Evolutionary conservation across 2,888 invertebrate species (phyloP), one percentile per base, ranked within the genome.

Genomic region (Coremacera marginata): DNA sequence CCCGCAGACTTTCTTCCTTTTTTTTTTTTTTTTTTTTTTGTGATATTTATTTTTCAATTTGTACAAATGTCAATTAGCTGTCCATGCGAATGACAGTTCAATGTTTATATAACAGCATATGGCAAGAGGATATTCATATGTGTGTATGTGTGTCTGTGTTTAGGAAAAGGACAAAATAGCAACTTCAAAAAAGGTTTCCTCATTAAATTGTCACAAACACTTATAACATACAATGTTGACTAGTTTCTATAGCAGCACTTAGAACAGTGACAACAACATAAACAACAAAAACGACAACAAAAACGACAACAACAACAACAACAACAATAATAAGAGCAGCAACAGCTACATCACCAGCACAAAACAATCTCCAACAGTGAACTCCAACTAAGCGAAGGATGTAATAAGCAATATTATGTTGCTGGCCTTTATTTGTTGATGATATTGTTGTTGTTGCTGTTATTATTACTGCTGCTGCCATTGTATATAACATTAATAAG

Each of bases 201-300:
- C 65, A 71, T 76, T 71, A 72, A 77, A 72, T 57, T 77, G 77
- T 77, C 77, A 72, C 57, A 68, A 72, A 73, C 67, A 74, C 52
- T 72, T 37, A 49, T 51, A 27, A 73, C 16, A n/a, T 27, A 71
- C 27, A 44, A 63, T 65, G 65, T 65, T 57, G 37, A 44, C 68
- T 55, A 60, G 55, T 67, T 16, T 31, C 25, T 51, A 11, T 52
- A 49, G 31, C 37, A 55, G 31, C 67, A 37, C 16, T 19, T 25
- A 16, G 16, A 25, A 22, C 11, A 65, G 22, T 19, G 5, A 51
- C 19, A 63, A 51, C n/a, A 52, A 65, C 65, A 51, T 8, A 11
- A 67, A 37, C 55, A 37, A 65, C 49, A 25, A 62, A 5, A n/a
- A n/a, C n/a, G n/a, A n/a, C 31, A 73, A 51, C 22, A 44, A 75